Evolutionary conservation across 2,888 invertebrate genomes (phyloP), one percentile per base, ranked within the genome.

Genomic region (Ornithoptera alexandrae): DNA sequence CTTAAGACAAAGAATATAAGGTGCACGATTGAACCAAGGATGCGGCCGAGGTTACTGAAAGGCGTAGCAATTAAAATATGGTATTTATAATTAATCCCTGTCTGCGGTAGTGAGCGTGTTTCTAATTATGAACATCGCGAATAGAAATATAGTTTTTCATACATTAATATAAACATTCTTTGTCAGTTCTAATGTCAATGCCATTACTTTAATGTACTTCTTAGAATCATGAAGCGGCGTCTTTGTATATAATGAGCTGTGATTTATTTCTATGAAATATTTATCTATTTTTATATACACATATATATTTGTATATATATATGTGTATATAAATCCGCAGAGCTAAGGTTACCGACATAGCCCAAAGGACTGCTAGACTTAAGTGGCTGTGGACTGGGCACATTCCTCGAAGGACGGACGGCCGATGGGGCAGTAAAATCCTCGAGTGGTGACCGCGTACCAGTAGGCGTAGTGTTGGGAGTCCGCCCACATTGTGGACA

Each of bases 191-290:
- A 18, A 15, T 2, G 46, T 46, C 36, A 18, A 60, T 8, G 30
- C 24, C 46, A 42, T 62, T 57, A 56, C 36, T 24, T 24, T 57
- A 42, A 57, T 67, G n/a, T 56, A 57, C 57, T 67, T 57, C 67
- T 57, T 57, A 22, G 67, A 57, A 67, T 56, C 42, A 20, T 22
- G 15, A 22, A 42, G 62, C 67, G 67, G 67, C 67, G 42, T 62
- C 67, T 62, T 67, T 67, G 42, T 39, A 53, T 20, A 18, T 62
- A 56, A 67, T 56, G 17, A 62, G 46, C n/a, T 24, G 59, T 20
- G 50, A 60, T 66, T 60, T 20, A 59, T 12, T 60, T 59, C 46
- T 50, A 46, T 46, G 39, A 36, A 57, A 68, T 68, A n/a, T 42
- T 20, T 18, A 12, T 50, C 22, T 22, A 22, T 22, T 22, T 22